These are phyloP conservation scores for Zosterops lateralis DNA, from an alignment of 2,113 vertebrate genomes.

Conservation along the genomic window DNA sequence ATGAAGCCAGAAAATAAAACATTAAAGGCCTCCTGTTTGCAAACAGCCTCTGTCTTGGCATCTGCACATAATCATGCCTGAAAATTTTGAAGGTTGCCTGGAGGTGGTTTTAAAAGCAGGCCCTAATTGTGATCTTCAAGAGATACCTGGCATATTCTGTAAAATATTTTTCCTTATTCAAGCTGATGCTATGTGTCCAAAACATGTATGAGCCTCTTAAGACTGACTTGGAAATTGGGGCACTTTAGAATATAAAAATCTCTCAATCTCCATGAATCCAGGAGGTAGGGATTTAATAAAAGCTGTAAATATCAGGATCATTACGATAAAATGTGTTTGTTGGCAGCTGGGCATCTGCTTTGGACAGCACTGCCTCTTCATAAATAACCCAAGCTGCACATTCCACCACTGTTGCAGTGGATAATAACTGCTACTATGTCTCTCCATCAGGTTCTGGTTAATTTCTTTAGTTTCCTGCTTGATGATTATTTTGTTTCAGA, in stretches of 20 bases:
- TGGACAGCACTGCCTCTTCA: neutral
- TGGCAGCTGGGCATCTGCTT: neutral
- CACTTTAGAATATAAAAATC: neutral
- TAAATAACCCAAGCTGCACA: neutral
- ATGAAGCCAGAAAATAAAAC: neutral
- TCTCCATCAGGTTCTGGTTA: conserved; percentile 18
- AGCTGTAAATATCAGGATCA: neutral
- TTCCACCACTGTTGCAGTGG: neutral
- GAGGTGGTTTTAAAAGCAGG: neutral
- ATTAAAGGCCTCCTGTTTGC: neutral
- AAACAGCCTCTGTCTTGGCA: neutral
- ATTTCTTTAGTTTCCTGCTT: conserved; percentile 15
- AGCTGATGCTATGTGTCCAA: neutral
- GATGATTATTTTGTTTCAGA: conserved; percentile 15
- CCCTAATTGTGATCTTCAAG: neutral
- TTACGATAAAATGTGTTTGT: neutral
- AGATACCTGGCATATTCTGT: neutral
- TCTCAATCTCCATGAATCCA: neutral
- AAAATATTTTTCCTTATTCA: neutral
- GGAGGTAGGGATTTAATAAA: neutral
- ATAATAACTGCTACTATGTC: neutral
- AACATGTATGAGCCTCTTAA: neutral
- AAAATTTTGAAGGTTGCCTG: neutral
- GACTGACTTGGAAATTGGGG: neutral
- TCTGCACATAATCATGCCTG: neutral